Base-by-base conservation (phyloP, 2,113 vertebrate genomes). In the Phainopepla nitens region DNA sequence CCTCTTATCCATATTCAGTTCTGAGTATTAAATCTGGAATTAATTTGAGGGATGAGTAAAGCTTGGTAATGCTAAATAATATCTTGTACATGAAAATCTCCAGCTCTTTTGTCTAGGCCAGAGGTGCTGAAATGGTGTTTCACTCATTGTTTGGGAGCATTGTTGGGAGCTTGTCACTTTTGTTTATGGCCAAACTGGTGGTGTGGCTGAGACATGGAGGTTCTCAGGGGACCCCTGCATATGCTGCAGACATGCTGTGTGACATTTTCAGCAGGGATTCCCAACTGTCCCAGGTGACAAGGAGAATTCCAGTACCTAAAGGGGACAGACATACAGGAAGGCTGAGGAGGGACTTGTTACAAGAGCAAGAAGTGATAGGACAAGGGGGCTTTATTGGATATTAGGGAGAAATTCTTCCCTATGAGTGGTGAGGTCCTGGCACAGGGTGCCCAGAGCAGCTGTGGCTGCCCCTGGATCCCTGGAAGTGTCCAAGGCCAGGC, bases 141-240 rank as follows among this genome's bases (percentile, higher is more conserved):
- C 25, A 15, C 42, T 9, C 6, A 0, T 49, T 41, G 14, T 18
- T 18, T 29, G 21, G 42, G 29, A 56, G 51, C 19, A 1, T 0
- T 39, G 0, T 1, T 36, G 49, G 35, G 84, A 64, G 19, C 35
- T 27, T 54, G 39, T 27, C 0, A 1, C 47, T 62, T 47, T 3
- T 2, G 18, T 51, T 36, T 23, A 1, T 10, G 23, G 44, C 57
- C 66, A 57, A 2, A 11, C 47, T 7, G 22, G 25, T 57, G 21
- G 17, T 15, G 15, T 25, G 61, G 49, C 12, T 1, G 1, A 1
- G 3, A 25, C 53, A 4, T 18, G 15, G 29, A 23, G 16, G 28
- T 66, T 79, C 39, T 79, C 10, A 6, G 57, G 15, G 64, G 53
- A 60, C 11, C 44, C 36, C 58, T 81, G 50, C 29, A 24, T 35